phyloP scores from a whole-genome alignment of 2,797 vertebrate species.

The Sphenopsis melanotis region DNA sequence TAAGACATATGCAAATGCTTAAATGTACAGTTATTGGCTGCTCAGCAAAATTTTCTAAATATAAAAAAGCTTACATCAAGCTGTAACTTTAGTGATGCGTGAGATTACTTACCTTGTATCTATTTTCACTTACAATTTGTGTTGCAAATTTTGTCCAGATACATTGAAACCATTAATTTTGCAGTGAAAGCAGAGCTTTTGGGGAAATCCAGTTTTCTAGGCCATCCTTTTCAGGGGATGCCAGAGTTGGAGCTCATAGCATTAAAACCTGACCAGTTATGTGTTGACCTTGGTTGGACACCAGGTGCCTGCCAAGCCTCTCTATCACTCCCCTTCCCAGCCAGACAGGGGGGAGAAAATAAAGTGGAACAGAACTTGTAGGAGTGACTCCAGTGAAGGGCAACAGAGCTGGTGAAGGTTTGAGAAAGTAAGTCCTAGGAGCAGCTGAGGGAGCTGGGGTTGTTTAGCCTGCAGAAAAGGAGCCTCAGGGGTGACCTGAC shows the following conservation, averaged over 20 bases:
- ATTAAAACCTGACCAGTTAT: background rate
- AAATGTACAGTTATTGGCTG: background rate
- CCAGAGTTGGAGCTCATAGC: background rate
- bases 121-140: background rate
- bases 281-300: background rate
- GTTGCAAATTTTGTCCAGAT: background rate
- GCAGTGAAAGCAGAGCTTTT: background rate
- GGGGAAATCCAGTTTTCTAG: background rate
- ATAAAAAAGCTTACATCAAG: background rate
- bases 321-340: background rate
- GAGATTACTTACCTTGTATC: background rate
- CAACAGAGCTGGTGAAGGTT: background rate
- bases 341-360: background rate
- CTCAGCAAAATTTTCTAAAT: background rate
- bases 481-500: background rate
- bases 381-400: background rate
- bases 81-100: background rate
- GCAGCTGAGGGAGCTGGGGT: background rate
- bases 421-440: background rate
- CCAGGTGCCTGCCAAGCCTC: background rate
- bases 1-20: background rate
- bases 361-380: rapidly evolving
- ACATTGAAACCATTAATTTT: background rate
- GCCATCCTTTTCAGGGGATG: background rate
- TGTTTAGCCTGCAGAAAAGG: background rate